Evolutionary conservation across 2,888 invertebrate species (phyloP), one percentile per base, ranked within the genome.

Genomic region (Morpho deidamia): DNA sequence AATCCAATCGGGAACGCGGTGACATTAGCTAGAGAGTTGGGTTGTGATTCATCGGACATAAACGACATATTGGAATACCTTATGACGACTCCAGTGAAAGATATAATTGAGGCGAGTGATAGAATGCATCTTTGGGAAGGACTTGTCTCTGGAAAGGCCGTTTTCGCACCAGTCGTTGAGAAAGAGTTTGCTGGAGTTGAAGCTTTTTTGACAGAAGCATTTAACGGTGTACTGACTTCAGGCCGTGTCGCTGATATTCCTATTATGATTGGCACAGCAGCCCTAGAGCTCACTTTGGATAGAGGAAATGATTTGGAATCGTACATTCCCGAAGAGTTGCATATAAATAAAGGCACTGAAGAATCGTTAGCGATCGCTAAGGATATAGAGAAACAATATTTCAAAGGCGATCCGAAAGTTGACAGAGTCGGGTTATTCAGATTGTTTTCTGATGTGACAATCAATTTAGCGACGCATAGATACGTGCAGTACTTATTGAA

Each of bases 121-220:
- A 74, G 68, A 12, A 5, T 82, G 1, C 55, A 58, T 1, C 62
- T 72, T 0, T 2, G 47, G 0, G 66, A 68, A 0, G 5, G 53
- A 0, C 60, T 71, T 11, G 44, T 61, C 2, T 60, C 58, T 1
- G 64, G 52, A 0, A 14, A 40, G 0, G 68, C 63, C 9, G 9
- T 62, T 0, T 85, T 85, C 51, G 63, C 60, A 0, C 60, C 77
- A 0, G 83, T 87, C 0, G 65, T 88, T 0, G 89, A 89, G 58
- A 85, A 81, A 12, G 87, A 88, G 55, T 89, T 87, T 43, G 76
- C 78, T 0, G 79, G 74, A 0, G 81, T 83, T 0, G 85, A 87
- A 61, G 73, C 82, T 0, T 70, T 81, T 1, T 54, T 84, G 4
- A 81, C 79, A 0, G 88, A 89, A 56, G 62, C 81, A 0, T 85